Evolutionary conservation across 2,888 invertebrate species (phyloP), one percentile per base, ranked within the genome.

Genomic region (Lepeophtheirus nordmannii): DNA sequence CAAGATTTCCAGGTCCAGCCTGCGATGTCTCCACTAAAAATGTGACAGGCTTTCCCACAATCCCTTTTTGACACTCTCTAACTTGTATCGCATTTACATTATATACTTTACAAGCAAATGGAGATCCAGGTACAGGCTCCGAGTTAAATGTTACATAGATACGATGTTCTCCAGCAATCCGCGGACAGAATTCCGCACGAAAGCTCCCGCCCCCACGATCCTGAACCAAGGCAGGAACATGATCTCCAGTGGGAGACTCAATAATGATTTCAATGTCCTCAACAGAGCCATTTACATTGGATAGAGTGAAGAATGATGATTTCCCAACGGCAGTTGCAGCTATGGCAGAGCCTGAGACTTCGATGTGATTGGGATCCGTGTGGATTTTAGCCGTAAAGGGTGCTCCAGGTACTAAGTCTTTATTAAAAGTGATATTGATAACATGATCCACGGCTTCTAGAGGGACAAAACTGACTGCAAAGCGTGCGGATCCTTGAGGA

Each of bases 341-440:
- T 59, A 83, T 76, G 68, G 82, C 81, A 71, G 81, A 79, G 58
- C 83, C 83, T 71, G 78, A 80, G 59, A 82, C 82, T 65, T 80
- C 79, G 67, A 82, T 80, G 70, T 80, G 78, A 69, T 77, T 76
- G 12, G 80, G 78, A 71, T 82, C 82, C 17, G 60, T 66, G 46
- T 66, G 59, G 58, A 93, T 87, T 72, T 84, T 82, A 56, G 91
- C 89, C 70, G 87, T 82, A 70, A 93, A 85, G n/a, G 93, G 93
- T 75, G 92, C 71, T 76, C 78, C 78, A 70, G 77, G 76, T n/a
- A 81, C 79, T 71, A 80, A 80, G 75, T 87, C 84, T 78, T 93
- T 92, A 78, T 97, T 98, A 78, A 98, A 98, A 68, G 92, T 91
- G 69, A 98, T 94, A 79, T 92, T 92, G 72, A 97, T 90, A 68